Evolutionary conservation across 2,888 invertebrate species (phyloP), one percentile per base, ranked within the genome.

Genomic region (Aspidiotus destructor): DNA sequence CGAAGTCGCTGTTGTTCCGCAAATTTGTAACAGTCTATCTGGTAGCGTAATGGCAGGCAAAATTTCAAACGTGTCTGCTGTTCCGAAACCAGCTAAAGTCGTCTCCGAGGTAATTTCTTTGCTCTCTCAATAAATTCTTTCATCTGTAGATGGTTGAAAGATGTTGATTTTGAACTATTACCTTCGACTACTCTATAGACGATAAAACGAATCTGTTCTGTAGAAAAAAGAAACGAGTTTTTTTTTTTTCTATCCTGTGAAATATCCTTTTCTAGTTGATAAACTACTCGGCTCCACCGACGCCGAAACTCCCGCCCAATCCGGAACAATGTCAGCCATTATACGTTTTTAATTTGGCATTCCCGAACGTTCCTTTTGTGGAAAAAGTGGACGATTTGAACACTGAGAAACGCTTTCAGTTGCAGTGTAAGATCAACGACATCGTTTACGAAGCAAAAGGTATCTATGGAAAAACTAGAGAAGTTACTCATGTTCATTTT

Each of bases 271-370:
- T 41, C 7, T 16, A 67, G 67, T 41, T 67, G 67, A 48, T 67
- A 1, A 15, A 67, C 16, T 67, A 67, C 41, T n/a, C 10, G 13
- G 55, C 67, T 7, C 7, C 67, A 5, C 8, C 57, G 1, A 67
- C 41, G 48, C 52, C 52, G 48, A 67, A 60, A 40, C 60, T 67
- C 52, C 67, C 67, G 11, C 58, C 67, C 2, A 58, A 58, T 58
- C 48, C 58, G 6, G 67, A 67, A 41, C 58, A 58, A 11, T 67
- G 67, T 15, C 67, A 67, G 11, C 67, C 67, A 8, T 17, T 67
- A n/a, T 67, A 67, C 28, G 60, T 67, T 7, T 67, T 67, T n/a
- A 67, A 67, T 41, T 60, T 67, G n/a, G 67, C 67, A 13, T 67
- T 67, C 15, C 67, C 67, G 5, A 67, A 60, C 52, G 13, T 67